phyloP scores from a whole-genome alignment of 2,888 invertebrate species.

The Dermolepida albohirtum region DNA sequence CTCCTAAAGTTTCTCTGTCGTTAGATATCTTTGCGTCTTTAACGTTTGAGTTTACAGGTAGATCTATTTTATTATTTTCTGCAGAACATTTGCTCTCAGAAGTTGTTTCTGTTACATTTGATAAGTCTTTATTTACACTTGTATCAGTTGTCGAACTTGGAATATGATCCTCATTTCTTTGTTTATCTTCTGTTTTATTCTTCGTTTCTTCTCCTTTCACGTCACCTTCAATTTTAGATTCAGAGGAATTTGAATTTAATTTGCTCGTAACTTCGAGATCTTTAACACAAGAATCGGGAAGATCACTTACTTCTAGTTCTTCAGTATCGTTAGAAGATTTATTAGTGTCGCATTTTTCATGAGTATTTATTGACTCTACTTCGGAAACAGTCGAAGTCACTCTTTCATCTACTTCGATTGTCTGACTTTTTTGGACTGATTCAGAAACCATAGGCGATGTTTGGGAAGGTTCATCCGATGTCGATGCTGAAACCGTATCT shows the following conservation, averaged over 20 bases:
- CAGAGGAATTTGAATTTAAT: not conserved
- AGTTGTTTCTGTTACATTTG: slow-evolving; percentile 15
- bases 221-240: not conserved
- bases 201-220: not conserved
- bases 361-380: slow-evolving; percentile 6
- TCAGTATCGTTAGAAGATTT: not conserved
- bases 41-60: not conserved
- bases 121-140: not conserved
- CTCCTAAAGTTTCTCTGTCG: no score
- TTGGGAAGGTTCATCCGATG: no score
- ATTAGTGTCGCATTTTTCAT: not conserved
- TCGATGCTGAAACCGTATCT: no score
- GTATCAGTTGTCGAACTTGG: slow-evolving; percentile 19
- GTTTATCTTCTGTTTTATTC: not conserved
- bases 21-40: not conserved
- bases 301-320: not conserved
- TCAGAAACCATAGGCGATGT: not conserved
- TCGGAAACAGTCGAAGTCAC: slow-evolving; percentile 5
- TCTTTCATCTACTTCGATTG: not conserved
- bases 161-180: slow-evolving; percentile 13
- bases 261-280: slow-evolving; percentile 9
- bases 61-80: not conserved
- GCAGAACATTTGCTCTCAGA: not conserved
- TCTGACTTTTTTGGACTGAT: not conserved
- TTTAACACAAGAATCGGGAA: slow-evolving; percentile 1